Percentiles rank a stretch among this genome's conserved stretches.
These are phyloP conservation scores for Neoaliturus tenellus DNA, from an alignment of 2,888 invertebrate genomes.

Conservation along the genomic window DNA sequence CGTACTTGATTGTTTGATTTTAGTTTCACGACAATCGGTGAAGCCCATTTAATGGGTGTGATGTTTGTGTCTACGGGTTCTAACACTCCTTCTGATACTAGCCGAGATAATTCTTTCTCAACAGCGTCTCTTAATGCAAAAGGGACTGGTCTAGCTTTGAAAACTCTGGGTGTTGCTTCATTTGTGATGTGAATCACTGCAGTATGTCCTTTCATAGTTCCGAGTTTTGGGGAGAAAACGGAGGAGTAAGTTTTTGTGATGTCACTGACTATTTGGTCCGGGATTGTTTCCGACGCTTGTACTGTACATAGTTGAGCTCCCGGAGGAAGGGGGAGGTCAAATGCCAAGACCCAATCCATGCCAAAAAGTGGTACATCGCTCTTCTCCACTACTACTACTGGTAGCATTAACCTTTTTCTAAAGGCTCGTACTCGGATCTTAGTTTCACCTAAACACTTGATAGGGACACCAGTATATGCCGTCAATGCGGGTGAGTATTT, in stretches of 20 bases:
- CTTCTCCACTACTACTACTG: background rate
- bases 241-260: background rate
- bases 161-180: background rate
- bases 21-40: background rate
- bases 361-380: conserved; percentile 31
- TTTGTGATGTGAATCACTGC: background rate
- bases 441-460: conserved; percentile 7
- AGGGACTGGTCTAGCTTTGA: background rate
- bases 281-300: background rate
- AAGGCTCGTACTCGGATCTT: conserved; percentile 20
- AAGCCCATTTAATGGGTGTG: background rate
- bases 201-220: background rate
- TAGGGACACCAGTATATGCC: conserved; percentile 14
- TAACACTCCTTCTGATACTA: background rate
- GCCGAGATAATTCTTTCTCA: background rate
- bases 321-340: conserved; percentile 6
- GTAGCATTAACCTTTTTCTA: background rate
- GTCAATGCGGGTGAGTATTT: background rate
- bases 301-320: conserved; percentile 8
- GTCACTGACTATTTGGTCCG: background rate
- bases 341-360: conserved; percentile 5
- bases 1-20: background rate
- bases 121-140: background rate
- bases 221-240: background rate
- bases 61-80: background rate